Conservation (phyloP, 2,888 invertebrate species). For the Euplexia lucipara region DNA sequence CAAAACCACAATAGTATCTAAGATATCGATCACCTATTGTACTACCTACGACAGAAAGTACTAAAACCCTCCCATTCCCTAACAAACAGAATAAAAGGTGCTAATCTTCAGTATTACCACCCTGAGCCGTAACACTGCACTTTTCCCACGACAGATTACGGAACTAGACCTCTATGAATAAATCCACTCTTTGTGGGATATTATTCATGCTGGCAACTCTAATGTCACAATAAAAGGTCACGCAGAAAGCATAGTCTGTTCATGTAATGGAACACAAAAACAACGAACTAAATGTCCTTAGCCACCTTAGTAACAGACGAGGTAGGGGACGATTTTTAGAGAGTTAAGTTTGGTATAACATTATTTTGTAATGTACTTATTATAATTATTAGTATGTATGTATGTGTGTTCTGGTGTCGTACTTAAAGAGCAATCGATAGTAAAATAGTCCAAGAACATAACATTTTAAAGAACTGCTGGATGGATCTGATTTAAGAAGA, state of each 20-base stretch:
- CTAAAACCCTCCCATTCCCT: too few species aligned
- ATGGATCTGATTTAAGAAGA: not conserved
- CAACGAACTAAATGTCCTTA: too few species aligned
- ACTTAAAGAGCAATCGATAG: not conserved
- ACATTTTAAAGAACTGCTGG: not conserved
- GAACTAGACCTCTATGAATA: slow-evolving; percentile 45
- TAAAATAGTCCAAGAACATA: not conserved
- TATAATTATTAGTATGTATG: too few species aligned
- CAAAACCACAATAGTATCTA: too few species aligned
- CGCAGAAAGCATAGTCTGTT: slow-evolving; percentile 5
- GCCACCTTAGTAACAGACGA: too few species aligned
- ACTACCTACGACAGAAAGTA: too few species aligned
- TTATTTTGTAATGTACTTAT: too few species aligned
- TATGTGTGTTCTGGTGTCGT: not conserved
- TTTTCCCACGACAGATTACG: slow-evolving; percentile 55
- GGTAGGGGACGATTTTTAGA: too few species aligned
- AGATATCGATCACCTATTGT: not conserved
- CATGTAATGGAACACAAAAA: not conserved
- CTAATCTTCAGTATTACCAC: slow-evolving; percentile 26
- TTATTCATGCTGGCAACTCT: slow-evolving; percentile 40
- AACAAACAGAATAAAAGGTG: slow-evolving; percentile 4
- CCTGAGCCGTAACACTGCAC: slow-evolving; percentile 35
- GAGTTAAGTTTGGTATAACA: too few species aligned
- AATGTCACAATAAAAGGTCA: not conserved
- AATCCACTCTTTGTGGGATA: slow-evolving; percentile 46